Base-by-base conservation (phyloP, 2,113 vertebrate genomes). In the Eulacestoma nigropectus region DNA sequence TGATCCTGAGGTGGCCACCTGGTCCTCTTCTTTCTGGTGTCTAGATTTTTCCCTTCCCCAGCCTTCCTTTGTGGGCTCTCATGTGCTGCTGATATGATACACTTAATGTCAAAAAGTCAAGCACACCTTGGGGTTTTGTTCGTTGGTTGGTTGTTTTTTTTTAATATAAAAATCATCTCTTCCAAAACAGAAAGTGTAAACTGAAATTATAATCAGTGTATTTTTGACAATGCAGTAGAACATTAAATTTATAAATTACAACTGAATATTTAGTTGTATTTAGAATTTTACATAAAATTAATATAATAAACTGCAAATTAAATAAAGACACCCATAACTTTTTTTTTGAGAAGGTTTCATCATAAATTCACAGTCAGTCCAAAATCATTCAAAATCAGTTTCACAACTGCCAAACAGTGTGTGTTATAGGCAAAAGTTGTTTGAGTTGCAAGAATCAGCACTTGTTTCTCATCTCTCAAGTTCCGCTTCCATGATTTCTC, bases 401-500 rank as follows among this genome's bases (percentile, higher is more conserved):
- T 56, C 4, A 13, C 49, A 77, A 29, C 49, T 17, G 15, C 42
- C 27, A 19, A 69, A 41, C 21, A 23, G 52, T 69, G 26, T 32
- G 23, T 68, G 67, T 23, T 67, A 42, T 33, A 46, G 53, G 30
- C 8, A 69, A 37, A 79, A 81, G 20, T 14, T 64, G 75, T 87
- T 79, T 92, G 76, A 72, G 56, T 19, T 88, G 90, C 96, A 90
- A 78, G 62, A 81, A 55, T 15, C 74, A 60, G 47, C 30, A 10
- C 11, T 44, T 29, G 7, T 64, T 70, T 77, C 35, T 96, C 72
- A 98, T 98, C 99, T 97, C 94, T 98, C 98, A 76, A 99, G 96
- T 97, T 99, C 99, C 4, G 98, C 99, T 97, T 99, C 98, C 75
- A 99, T 95, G 96, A 99, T 99, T 95, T 99, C 98, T 16, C 98